phyloP scores from a whole-genome alignment of 2,797 vertebrate genomes.

The Cossypha heuglini region DNA sequence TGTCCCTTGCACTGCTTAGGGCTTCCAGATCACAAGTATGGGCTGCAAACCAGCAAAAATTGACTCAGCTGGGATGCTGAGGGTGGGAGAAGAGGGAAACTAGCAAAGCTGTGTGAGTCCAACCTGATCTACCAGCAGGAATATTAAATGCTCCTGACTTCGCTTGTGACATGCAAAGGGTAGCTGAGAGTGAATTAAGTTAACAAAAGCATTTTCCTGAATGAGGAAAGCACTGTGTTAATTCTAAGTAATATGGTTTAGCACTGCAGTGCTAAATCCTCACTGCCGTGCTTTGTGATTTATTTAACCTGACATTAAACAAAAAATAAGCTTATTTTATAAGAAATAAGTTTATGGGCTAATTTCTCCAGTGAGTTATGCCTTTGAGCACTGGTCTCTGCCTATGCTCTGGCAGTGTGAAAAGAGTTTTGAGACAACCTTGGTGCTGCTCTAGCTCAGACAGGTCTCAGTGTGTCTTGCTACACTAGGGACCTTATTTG shows the following conservation, averaged over 20 bases:
- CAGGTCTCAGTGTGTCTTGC: background rate
- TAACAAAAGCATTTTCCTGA: background rate
- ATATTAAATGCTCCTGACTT: background rate
- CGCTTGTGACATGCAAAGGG: background rate
- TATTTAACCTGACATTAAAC: slow-evolving; percentile 19
- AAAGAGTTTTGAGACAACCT: background rate
- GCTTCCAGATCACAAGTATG: background rate
- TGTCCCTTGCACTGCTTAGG: background rate
- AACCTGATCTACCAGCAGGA: background rate
- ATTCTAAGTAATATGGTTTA: background rate
- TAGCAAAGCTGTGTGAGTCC: background rate
- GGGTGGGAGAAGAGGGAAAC: background rate
- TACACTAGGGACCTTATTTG: background rate
- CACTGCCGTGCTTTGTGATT: background rate
- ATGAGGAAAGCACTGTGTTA: background rate
- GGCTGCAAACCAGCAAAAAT: background rate
- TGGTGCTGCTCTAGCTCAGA: background rate
- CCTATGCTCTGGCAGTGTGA: background rate
- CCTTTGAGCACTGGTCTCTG: background rate
- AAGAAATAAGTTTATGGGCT: background rate
- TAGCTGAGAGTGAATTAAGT: background rate
- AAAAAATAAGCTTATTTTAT: background rate
- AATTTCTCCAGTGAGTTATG: background rate
- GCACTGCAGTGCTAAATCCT: background rate
- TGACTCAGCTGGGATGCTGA: rapidly evolving